Evolutionary conservation across 1,140 invertebrate species (phyloP).

Genomic region (Ephestia elutella): DNA sequence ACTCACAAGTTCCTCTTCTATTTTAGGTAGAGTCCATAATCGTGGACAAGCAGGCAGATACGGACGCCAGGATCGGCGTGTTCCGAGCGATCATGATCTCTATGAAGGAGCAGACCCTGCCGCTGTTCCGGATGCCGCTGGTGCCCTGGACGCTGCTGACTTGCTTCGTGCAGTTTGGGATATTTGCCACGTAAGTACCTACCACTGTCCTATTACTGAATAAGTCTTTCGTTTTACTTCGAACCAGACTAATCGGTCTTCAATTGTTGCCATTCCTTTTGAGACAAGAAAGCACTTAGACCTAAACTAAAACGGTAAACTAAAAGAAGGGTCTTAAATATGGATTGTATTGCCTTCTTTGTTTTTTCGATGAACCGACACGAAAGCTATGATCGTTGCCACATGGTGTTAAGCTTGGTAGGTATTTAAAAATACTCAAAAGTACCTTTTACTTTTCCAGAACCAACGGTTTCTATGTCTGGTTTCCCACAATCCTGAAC

Average conservation of each 20-base stretch:
- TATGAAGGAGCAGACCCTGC: conserved; percentile 67
- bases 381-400: no score
- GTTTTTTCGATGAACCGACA: no score
- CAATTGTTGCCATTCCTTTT: no score
- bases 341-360: no score
- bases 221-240: background rate
- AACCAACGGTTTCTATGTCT: conserved; percentile 73
- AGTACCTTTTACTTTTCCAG: conserved; percentile 34
- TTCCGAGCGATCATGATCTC: conserved; percentile 38
- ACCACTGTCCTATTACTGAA: no score
- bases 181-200: conserved; percentile 65
- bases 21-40: conserved; percentile 45
- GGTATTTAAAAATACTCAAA: no score
- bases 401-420: no score
- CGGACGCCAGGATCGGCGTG: conserved; percentile 22
- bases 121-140: conserved; percentile 63
- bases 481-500: conserved; percentile 74
- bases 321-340: no score
- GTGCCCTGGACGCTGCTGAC: conserved; percentile 64
- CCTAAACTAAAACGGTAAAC: no score
- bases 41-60: conserved; percentile 24
- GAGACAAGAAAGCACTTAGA: no score
- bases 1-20: conserved; percentile 5
- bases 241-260: no score
- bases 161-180: conserved; percentile 70